phyloP scores from a whole-genome alignment of 2,888 invertebrate species.

The Trachelus tabidus region DNA sequence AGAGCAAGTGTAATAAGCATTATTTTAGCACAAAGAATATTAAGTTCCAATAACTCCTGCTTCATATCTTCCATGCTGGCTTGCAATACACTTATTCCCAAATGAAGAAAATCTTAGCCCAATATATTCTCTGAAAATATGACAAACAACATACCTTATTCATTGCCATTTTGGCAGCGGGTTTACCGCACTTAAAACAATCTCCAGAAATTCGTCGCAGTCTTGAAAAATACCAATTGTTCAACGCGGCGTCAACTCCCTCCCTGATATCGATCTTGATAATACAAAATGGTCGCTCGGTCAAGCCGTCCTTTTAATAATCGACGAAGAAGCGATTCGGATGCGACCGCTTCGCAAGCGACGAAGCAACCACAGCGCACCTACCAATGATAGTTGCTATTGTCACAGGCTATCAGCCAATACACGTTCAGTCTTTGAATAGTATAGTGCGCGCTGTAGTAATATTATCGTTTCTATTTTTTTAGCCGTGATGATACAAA shows the following conservation, averaged over 20 bases:
- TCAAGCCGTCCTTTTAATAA: conserved; percentile 4
- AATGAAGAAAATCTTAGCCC: not conserved
- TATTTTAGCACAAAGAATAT: not conserved
- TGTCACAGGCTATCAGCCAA: not conserved
- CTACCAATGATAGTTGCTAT: not conserved
- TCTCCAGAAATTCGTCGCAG: not conserved
- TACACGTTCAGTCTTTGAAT: not conserved
- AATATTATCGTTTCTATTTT: not conserved
- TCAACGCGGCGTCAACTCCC: conserved; percentile 1
- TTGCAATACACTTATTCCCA: not conserved
- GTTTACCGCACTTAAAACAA: not conserved
- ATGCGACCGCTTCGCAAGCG: not conserved
- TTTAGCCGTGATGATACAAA: not conserved
- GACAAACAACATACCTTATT: not conserved
- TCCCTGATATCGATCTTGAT: not conserved
- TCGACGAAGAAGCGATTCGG: not conserved
- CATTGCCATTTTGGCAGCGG: not conserved
- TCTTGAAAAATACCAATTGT: not conserved
- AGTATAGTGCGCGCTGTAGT: not conserved
- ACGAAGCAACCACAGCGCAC: not conserved
- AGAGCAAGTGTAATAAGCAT: not conserved
- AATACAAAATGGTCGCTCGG: conserved; percentile 1
- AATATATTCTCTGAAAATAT: conserved; percentile 3
- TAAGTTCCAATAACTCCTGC: not conserved
- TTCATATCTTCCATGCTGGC: not conserved